These are phyloP conservation scores for Streblospio benedicti DNA, from an alignment of 1,140 invertebrate genomes.

Conservation along the genomic window DNA sequence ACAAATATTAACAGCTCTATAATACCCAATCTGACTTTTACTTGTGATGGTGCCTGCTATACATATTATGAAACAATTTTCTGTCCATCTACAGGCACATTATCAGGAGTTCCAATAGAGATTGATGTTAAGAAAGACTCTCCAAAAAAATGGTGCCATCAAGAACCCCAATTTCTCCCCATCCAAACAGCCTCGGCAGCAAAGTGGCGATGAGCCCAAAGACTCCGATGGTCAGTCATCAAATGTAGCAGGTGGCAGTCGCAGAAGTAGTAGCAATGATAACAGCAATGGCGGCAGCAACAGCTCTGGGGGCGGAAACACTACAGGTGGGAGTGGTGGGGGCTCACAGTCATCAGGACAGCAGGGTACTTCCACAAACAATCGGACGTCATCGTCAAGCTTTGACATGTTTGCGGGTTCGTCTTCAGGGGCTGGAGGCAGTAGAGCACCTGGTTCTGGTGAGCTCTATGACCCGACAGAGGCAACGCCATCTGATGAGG, in stretches of 20 bases:
- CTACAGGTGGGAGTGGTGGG: slow-evolving; percentile 16
- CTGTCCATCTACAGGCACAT: neutral
- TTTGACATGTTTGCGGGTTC: neutral
- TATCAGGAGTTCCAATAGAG: too few species aligned
- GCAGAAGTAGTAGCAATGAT: neutral
- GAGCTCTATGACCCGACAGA: slow-evolving; percentile 9
- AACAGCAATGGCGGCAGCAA: neutral
- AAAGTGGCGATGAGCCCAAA: neutral
- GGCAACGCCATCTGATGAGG: slow-evolving; percentile 9
- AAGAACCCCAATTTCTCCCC: neutral
- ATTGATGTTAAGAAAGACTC: too few species aligned
- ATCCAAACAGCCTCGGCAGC: neutral
- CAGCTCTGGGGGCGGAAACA: slow-evolving; percentile 6
- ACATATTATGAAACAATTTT: neutral
- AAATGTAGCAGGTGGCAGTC: neutral
- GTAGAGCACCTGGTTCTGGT: slow-evolving; percentile 12
- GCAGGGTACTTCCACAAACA: neutral
- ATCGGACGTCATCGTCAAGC: neutral
- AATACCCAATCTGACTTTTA: too few species aligned
- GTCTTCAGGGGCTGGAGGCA: neutral
- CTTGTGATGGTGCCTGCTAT: neutral
- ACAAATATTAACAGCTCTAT: too few species aligned
- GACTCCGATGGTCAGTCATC: neutral
- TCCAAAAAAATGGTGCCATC: too few species aligned
- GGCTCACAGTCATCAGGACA: neutral